Percentiles rank a stretch among this genome's conserved stretches.
These are phyloP conservation scores for Philopedon plagiatum DNA, from an alignment of 2,888 invertebrate genomes.

Conservation along the genomic window DNA sequence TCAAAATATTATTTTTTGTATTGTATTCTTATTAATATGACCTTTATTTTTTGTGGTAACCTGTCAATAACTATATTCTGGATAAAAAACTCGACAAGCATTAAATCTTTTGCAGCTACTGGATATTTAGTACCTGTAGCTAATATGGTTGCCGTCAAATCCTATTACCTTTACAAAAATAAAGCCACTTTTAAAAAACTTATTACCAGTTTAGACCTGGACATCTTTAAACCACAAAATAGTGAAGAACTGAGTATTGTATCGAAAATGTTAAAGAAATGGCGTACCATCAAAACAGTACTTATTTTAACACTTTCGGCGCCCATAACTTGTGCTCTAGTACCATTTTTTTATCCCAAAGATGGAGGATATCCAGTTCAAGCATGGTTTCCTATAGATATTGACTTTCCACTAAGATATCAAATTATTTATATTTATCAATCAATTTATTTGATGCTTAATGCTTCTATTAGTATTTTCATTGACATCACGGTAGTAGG, in stretches of 20 bases:
- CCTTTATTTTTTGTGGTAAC: conserved; percentile 22
- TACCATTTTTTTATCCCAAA: conserved; percentile 49
- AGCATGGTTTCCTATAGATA: conserved; percentile 12
- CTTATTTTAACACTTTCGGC: conserved; percentile 35
- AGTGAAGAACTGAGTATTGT: conserved; percentile 30
- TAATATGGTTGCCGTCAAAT: conserved; percentile 31
- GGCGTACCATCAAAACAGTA: conserved; percentile 34
- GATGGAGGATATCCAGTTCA: conserved; percentile 33
- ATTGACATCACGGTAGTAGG: not conserved
- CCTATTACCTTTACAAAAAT: conserved; percentile 32
- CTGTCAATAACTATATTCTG: conserved; percentile 1
- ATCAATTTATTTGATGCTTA: not conserved
- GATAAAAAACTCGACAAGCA: not conserved
- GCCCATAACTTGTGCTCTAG: conserved; percentile 35
- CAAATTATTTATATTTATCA: not conserved
- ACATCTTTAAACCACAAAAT: conserved; percentile 47
- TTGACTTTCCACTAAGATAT: not conserved
- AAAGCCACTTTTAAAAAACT: conserved; percentile 21
- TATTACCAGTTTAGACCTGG: conserved; percentile 25
- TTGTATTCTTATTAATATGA: conserved; percentile 20
- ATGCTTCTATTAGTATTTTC: not conserved
- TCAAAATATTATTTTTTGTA: conserved; percentile 15
- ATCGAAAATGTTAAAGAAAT: conserved; percentile 26
- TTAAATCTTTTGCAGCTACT: conserved; percentile 19
- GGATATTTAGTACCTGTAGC: conserved; percentile 30